phyloP scores from a whole-genome alignment of 2,888 invertebrate genomes.

The Morpho helenor region DNA sequence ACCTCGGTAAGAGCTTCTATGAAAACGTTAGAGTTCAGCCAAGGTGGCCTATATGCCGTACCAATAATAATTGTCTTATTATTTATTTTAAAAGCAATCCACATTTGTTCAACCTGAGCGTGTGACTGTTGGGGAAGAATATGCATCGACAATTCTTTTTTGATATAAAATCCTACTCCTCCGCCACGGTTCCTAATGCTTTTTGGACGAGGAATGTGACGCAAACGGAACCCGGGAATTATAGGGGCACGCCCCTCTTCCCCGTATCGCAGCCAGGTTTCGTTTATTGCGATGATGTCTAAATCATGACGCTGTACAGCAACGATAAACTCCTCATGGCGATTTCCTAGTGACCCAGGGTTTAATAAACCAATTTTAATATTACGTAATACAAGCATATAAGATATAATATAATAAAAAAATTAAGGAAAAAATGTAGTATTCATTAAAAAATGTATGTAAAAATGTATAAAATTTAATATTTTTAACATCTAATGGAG shows the following conservation, averaged over 20 bases:
- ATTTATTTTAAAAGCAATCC: background rate
- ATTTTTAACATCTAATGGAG: too few species aligned
- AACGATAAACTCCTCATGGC: too few species aligned
- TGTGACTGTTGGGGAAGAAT: background rate
- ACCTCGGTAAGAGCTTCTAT: too few species aligned
- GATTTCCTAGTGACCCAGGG: background rate
- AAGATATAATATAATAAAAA: too few species aligned
- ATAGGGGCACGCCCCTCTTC: background rate
- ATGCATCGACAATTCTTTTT: background rate
- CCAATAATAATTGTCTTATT: background rate
- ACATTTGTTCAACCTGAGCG: background rate
- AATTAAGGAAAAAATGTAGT: too few species aligned
- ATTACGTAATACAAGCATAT: background rate
- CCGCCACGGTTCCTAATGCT: background rate
- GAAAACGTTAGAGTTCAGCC: too few species aligned
- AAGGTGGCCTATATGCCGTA: background rate
- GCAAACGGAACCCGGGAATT: background rate
- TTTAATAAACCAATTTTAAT: background rate
- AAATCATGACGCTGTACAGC: background rate
- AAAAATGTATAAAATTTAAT: too few species aligned
- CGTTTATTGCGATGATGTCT: background rate
- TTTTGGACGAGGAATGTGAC: background rate
- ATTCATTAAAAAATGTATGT: too few species aligned
- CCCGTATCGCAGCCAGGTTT: background rate
- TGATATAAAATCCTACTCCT: background rate